Percentiles rank a stretch among this genome's conserved stretches.
Conservation (phyloP, 1,140 invertebrate genomes). For the Pinna nobilis region DNA sequence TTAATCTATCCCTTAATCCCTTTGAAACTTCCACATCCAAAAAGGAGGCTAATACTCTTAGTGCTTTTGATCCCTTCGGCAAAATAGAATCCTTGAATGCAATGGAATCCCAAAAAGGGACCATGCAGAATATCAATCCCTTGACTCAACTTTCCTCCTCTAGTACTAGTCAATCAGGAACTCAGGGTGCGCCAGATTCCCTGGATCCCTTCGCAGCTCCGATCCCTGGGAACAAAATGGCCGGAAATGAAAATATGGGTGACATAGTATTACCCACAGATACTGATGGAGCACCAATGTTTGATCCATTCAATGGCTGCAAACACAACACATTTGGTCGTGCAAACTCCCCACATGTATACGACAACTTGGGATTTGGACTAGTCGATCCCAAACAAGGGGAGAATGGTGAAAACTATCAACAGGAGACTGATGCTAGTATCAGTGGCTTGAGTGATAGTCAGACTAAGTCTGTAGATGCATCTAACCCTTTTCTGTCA, state of each 20-base stretch:
- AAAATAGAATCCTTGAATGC: background rate
- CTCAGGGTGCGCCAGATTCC: background rate
- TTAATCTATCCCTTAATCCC: slow-evolving; percentile 22
- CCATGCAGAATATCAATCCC: background rate
- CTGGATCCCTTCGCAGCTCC: slow-evolving; percentile 35
- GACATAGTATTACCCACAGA: background rate
- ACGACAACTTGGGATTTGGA: slow-evolving; percentile 47
- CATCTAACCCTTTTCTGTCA: slow-evolving; percentile 37
- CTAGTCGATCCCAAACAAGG: slow-evolving; percentile 7
- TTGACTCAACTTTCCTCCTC: background rate
- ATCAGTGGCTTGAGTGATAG: background rate
- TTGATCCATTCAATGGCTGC: slow-evolving; percentile 23
- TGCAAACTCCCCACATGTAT: slow-evolving; percentile 19
- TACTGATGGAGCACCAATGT: slow-evolving; percentile 7
- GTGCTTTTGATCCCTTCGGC: slow-evolving; percentile 38
- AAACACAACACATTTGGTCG: slow-evolving; percentile 14
- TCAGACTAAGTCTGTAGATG: background rate
- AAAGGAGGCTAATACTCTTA: slow-evolving; percentile 4
- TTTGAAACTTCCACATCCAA: slow-evolving; percentile 5
- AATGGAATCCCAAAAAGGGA: background rate
- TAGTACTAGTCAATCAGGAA: no score
- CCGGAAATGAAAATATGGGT: slow-evolving; percentile 3
- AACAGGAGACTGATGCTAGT: background rate
- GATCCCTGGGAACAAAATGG: slow-evolving; percentile 18
- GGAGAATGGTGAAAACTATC: background rate